phyloP scores from a whole-genome alignment of 2,113 vertebrate species.

The Machaerirhynchus nigripectus region DNA sequence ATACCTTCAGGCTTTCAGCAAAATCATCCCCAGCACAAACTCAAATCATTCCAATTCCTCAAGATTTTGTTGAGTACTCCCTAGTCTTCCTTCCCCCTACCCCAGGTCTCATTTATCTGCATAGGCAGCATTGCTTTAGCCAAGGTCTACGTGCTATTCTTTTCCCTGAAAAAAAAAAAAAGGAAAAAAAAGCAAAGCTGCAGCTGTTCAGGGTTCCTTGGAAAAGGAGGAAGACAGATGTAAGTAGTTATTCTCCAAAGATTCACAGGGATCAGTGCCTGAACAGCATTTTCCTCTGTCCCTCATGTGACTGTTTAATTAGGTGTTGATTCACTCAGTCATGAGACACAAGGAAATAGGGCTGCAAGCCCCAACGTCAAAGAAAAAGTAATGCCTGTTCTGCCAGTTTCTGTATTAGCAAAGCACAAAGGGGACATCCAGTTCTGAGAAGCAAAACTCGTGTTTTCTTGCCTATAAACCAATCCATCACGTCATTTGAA shows the following conservation, averaged over 20 bases:
- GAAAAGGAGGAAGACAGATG: conserved; percentile 31
- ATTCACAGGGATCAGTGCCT: conserved; percentile 39
- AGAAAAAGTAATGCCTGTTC: conserved; percentile 68
- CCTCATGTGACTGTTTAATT: conserved; percentile 74
- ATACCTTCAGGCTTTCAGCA: background rate
- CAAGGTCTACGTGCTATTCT: background rate
- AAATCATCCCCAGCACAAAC: background rate
- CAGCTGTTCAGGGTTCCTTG: conserved; percentile 18
- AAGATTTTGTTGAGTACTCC: background rate
- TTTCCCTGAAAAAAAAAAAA: background rate
- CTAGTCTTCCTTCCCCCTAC: background rate
- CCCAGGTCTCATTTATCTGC: background rate
- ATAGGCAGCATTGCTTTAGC: background rate
- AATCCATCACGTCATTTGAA: conserved; percentile 26
- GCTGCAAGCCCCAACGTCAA: conserved; percentile 64
- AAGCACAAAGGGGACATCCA: conserved; percentile 59
- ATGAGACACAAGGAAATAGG: conserved; percentile 69
- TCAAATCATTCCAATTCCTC: background rate
- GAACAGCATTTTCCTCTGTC: conserved; percentile 61
- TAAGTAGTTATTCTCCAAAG: conserved; percentile 37
- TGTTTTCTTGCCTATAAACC: conserved; percentile 20
- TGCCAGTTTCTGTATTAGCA: conserved; percentile 68
- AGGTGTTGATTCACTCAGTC: conserved; percentile 75
- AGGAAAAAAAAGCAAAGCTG: background rate
- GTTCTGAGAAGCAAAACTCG: conserved; percentile 51